Evolutionary conservation across 2,113 vertebrate species (phyloP), one percentile per base, ranked within the genome.

Genomic region (Catharus bicknelli): DNA sequence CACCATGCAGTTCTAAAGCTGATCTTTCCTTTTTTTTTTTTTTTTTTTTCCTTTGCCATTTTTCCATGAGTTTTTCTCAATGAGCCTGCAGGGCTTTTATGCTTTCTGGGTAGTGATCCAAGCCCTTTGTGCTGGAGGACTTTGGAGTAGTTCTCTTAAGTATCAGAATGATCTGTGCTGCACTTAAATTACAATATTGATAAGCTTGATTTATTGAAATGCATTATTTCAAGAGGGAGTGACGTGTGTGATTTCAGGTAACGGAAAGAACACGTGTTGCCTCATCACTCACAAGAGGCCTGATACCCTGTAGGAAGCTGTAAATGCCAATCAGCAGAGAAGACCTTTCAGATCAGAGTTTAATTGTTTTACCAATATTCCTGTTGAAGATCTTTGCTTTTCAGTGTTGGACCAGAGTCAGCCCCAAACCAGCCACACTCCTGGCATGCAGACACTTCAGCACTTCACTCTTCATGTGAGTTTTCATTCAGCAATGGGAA

Each of bases 191-290:
- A 16, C 32, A 54, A 38, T 16, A 45, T 7, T 50, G 70, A 66
- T 91, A 66, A 80, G 36, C 18, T 43, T 82, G 45, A 61, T 85
- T 25, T 23, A 30, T 36, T 85, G 59, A 38, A 43, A 50, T 66
- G 29, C 5, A 0, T 61, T 61, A 40, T 36, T 81, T 75, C 62
- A 32, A 50, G 54, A 58, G 32, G 32, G 59, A 78, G 55, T 43
- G 34, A 42, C 0, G 1, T 26, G 25, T 54, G n/a, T 25, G 43
- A 32, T 43, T 87, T 62, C 22, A 51, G 59, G 40, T 86, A 29
- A 40, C 42, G 63, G 72, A 50, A 62, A 20, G 51, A 78, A 15
- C 11, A 19, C 0, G 0, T 30, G 51, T 45, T 62, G 54, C 13
- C 51, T 85, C 40, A 16, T 30, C 69, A 1, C 10, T 68, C 75